A percentile compares a stretch with the other conserved stretches of the same genome.
Conservation (phyloP, 35 echinoderm and acorn worm species). For the Stichopus chloronotus region DNA sequence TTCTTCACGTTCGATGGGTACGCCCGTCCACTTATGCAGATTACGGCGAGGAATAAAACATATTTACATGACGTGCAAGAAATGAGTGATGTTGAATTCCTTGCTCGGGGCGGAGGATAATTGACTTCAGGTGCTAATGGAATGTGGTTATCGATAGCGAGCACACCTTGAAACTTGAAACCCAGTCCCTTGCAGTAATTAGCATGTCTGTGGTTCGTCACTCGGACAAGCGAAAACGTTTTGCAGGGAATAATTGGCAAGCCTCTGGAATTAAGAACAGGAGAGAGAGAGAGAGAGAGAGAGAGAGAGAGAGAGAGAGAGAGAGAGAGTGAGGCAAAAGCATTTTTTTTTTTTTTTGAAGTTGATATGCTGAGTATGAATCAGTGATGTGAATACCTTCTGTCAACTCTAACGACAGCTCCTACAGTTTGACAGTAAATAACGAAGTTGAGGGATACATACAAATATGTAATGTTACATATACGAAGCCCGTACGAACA, state of each 20-base stretch:
- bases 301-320: not conserved
- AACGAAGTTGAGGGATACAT: not conserved
- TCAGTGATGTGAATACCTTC: not conserved
- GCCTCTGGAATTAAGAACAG: no score
- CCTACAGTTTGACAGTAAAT: slow-evolving; percentile 10
- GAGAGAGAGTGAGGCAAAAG: not conserved
- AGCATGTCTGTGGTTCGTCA: slow-evolving; percentile 19
- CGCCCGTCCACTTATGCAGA: slow-evolving; percentile 13
- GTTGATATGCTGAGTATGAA: not conserved
- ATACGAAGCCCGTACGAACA: no score
- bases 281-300: no score
- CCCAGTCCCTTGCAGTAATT: not conserved
- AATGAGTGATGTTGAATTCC: slow-evolving; percentile 5
- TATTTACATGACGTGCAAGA: not conserved
- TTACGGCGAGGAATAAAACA: not conserved
- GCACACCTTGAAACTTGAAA: slow-evolving; percentile 9
- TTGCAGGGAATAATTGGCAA: no score
- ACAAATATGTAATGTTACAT: no score
- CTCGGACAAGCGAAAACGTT: not conserved
- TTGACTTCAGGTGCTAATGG: slow-evolving; percentile 23
- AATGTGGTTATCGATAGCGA: slow-evolving; percentile 10
- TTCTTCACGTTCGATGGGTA: no score
- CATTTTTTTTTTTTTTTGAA: not conserved
- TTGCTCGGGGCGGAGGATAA: not conserved
- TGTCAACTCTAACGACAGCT: not conserved